These are phyloP conservation scores for Micrasema minimum DNA, from an alignment of 1,140 invertebrate species.

Conservation along the genomic window DNA sequence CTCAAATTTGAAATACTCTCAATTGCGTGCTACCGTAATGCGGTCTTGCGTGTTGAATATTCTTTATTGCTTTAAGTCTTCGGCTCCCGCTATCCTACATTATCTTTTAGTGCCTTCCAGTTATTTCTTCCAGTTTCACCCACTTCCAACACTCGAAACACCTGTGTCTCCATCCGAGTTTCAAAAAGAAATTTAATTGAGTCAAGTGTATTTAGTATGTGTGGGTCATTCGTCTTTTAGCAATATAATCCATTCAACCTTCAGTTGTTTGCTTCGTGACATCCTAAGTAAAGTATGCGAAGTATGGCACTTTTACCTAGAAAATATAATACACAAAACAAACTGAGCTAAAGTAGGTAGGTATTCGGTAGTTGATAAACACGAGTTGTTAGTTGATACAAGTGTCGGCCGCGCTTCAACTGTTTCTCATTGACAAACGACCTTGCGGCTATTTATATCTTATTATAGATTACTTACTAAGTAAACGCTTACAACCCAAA, in stretches of 20 bases:
- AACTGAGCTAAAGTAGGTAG: neutral
- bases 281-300: slow-evolving; percentile 1
- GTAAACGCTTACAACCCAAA: slow-evolving; percentile 4
- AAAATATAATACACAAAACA: too few relatives aligned
- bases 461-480: slow-evolving; percentile 16
- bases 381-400: too few relatives aligned
- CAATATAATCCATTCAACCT: slow-evolving; percentile 1
- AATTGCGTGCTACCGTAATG: too few relatives aligned
- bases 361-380: neutral
- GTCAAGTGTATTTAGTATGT: neutral
- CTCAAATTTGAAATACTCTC: too few relatives aligned
- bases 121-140: too few relatives aligned
- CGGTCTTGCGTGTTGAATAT: too few relatives aligned
- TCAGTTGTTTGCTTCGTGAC: slow-evolving; percentile 14
- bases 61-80: neutral
- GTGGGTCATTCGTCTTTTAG: neutral
- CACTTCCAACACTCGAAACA: too few relatives aligned
- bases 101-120: too few relatives aligned
- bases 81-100: too few relatives aligned
- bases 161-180: too few relatives aligned
- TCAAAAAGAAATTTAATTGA: neutral
- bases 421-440: slow-evolving; percentile 1
- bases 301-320: too few relatives aligned
- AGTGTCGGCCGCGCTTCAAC: neutral
- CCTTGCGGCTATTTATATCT: slow-evolving; percentile 12